These are phyloP conservation scores for Isaurus tuberculatus DNA, from an alignment of 92 coral and sea anemone genomes.

Conservation along the genomic window DNA sequence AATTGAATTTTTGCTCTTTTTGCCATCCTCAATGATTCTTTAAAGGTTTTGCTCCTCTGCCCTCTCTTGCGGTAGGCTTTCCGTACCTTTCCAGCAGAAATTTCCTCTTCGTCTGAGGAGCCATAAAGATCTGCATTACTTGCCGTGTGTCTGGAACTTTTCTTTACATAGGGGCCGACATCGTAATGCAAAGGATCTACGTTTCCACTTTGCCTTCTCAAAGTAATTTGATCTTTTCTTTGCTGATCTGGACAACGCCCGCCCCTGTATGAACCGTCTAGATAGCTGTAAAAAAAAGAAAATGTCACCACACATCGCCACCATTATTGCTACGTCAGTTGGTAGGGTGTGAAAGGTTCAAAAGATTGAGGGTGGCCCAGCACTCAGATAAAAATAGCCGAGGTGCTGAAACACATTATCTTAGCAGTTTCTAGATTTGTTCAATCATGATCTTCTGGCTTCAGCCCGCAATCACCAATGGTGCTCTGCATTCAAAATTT, in stretches of 20 bases:
- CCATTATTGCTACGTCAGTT: conserved; percentile 6
- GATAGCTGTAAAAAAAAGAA: conserved; percentile 39
- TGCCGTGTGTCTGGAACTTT: conserved; percentile 60
- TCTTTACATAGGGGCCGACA: conserved; percentile 50
- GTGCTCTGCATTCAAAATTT: conserved; percentile 11
- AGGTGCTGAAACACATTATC: conserved; percentile 12
- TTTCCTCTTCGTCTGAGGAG: conserved; percentile 43
- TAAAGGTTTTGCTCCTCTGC: conserved; percentile 50
- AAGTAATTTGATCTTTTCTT: conserved; percentile 48
- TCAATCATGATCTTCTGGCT: not conserved
- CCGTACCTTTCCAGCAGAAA: conserved; percentile 2
- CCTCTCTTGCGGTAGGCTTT: conserved; percentile 32
- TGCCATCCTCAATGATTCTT: conserved; percentile 55
- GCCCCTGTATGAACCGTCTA: conserved; percentile 63
- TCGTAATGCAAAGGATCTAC: conserved; percentile 34
- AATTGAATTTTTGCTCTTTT: conserved; percentile 53
- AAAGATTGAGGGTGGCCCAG: conserved; percentile 8
- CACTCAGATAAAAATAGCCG: conserved; percentile 6
- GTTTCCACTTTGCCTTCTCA: conserved; percentile 51
- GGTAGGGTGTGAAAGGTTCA: conserved; percentile 8
- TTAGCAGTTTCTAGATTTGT: conserved; percentile 4
- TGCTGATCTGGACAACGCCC: conserved; percentile 60
- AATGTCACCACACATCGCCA: conserved; percentile 14
- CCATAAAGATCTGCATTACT: conserved; percentile 31
- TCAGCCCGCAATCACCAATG: conserved; percentile 11